These are phyloP conservation scores for Copidosoma aretas DNA, from an alignment of 2,888 invertebrate genomes.

Conservation along the genomic window DNA sequence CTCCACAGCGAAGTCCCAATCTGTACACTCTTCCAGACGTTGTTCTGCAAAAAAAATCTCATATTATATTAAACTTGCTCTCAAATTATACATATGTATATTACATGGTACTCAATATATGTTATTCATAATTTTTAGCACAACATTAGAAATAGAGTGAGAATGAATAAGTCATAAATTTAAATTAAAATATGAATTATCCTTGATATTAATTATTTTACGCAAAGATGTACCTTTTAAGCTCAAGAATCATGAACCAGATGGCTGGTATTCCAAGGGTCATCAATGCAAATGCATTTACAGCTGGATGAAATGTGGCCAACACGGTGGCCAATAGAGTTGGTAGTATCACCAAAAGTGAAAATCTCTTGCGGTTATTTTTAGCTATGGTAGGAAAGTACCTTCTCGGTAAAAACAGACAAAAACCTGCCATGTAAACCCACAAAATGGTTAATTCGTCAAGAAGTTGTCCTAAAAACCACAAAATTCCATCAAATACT, in stretches of 20 bases:
- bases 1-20: slow-evolving; percentile 74
- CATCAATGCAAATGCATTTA: slow-evolving; percentile 85
- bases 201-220: background rate
- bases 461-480: slow-evolving; percentile 72
- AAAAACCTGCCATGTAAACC: slow-evolving; percentile 81
- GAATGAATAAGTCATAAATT: slow-evolving; percentile 1
- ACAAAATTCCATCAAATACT: slow-evolving; percentile 11
- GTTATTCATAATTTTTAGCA: too few species aligned
- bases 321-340: slow-evolving; percentile 73
- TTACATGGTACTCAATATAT: too few species aligned
- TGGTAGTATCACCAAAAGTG: slow-evolving; percentile 67
- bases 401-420: slow-evolving; percentile 76
- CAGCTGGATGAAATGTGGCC: slow-evolving; percentile 77
- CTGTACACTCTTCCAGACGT: slow-evolving; percentile 73
- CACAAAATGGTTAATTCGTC: slow-evolving; percentile 84
- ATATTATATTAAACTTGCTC: background rate
- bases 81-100: too few species aligned
- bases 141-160: too few species aligned
- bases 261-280: slow-evolving; percentile 75
- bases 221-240: slow-evolving; percentile 67
- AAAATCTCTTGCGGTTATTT: slow-evolving; percentile 72
- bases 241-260: slow-evolving; percentile 71
- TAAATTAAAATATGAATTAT: background rate
- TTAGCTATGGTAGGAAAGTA: slow-evolving; percentile 73
- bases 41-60: slow-evolving; percentile 62